Evolutionary conservation across 2,888 invertebrate genomes (phyloP).

Genomic region (Syrphus vitripennis): DNA sequence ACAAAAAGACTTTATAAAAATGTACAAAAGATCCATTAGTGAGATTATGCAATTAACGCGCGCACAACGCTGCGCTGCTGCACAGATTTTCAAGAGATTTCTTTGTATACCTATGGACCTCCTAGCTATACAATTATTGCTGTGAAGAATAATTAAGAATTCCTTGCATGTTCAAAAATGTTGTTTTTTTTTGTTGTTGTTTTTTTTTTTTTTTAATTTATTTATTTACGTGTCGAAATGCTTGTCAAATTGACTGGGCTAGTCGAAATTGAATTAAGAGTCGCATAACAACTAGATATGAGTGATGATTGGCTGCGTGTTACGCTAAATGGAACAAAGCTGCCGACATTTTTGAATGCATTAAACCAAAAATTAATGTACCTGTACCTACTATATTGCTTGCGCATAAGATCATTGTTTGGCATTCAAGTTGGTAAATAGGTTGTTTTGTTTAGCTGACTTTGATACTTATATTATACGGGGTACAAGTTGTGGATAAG

Average conservation of each 20-base stretch:
- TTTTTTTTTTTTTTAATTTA: background rate
- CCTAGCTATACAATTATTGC: no score
- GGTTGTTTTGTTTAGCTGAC: background rate
- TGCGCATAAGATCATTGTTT: slow-evolving; percentile 22
- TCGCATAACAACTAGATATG: slow-evolving; percentile 42
- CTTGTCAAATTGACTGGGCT: slow-evolving; percentile 40
- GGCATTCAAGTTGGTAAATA: background rate
- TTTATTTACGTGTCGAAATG: slow-evolving; percentile 47
- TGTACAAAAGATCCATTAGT: slow-evolving; percentile 33
- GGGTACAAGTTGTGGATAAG: background rate
- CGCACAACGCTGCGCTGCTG: background rate
- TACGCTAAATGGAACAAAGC: slow-evolving; percentile 47
- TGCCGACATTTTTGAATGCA: slow-evolving; percentile 6
- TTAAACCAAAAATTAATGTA: slow-evolving; percentile 1
- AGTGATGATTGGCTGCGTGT: slow-evolving; percentile 46
- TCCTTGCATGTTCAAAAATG: slow-evolving; percentile 58
- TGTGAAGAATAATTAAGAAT: slow-evolving; percentile 39
- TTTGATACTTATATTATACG: background rate
- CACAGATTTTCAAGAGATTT: slow-evolving; percentile 6
- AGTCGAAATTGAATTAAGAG: slow-evolving; percentile 45
- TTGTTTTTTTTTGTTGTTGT: slow-evolving; percentile 19
- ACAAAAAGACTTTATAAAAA: slow-evolving; percentile 1
- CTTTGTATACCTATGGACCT: no score
- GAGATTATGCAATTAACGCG: slow-evolving; percentile 63
- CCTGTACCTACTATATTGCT: background rate